Percentiles rank a stretch among this genome's conserved stretches.
Evolutionary conservation across 2,797 vertebrate genomes (phyloP).

Genomic region (Hoplostethus atlanticus): DNA sequence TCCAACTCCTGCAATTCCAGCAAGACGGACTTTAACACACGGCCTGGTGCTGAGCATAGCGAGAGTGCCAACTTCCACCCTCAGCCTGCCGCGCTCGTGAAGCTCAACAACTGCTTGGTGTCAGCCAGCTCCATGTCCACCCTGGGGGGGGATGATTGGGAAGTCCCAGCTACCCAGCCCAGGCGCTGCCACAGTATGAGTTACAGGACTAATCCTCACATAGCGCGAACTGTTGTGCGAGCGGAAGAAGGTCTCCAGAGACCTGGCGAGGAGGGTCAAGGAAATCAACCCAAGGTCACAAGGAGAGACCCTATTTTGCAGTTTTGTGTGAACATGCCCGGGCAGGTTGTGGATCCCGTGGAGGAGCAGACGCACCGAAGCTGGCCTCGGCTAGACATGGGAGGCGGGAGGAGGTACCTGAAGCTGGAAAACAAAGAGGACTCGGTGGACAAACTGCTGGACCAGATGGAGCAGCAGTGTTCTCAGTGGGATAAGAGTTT

Average conservation of each 20-base stretch:
- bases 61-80: conserved; percentile 3
- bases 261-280: neutral
- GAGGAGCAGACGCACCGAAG: conserved; percentile 87
- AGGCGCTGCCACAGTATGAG: conserved; percentile 68
- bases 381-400: conserved; percentile 92
- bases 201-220: conserved; percentile 78
- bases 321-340: conserved; percentile 76
- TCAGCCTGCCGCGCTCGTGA: conserved; percentile 66
- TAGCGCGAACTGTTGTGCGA: neutral
- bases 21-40: conserved; percentile 63
- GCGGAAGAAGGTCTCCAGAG: conserved; percentile 22
- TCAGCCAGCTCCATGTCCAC: conserved; percentile 78
- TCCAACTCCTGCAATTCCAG: conserved; percentile 79
- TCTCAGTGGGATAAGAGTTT: conserved; percentile 75
- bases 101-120: conserved; percentile 82
- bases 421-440: conserved; percentile 89
- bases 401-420: conserved; percentile 84
- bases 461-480: conserved; percentile 79
- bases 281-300: neutral
- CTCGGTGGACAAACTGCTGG: conserved; percentile 86
- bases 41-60: conserved; percentile 33
- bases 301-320: conserved; percentile 65
- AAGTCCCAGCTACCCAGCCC: conserved; percentile 49
- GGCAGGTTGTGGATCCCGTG: conserved; percentile 73
- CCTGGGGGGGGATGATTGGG: conserved; percentile 63